Evolutionary conservation across 2,113 vertebrate species (phyloP), one percentile per base, ranked within the genome.

Genomic region (Varanus salvator): DNA sequence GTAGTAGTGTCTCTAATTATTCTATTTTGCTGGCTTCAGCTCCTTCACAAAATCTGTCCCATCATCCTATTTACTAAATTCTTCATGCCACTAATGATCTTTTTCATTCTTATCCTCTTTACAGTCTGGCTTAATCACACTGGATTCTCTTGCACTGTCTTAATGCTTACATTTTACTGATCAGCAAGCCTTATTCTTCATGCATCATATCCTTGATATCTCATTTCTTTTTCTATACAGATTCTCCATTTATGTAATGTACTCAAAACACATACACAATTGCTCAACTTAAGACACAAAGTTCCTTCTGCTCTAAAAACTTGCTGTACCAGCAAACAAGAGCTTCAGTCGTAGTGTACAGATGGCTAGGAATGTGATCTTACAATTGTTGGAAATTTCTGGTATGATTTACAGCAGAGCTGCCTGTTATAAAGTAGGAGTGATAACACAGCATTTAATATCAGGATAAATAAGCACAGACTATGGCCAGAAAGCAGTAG

Each of bases 41-140:
- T 74, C 85, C 21, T 86, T 90, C 54, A 89, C 34, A 95, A 92
- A 94, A 91, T 86, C 8, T 90, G 4, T 85, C 76, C 90, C 86
- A 81, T 80, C 6, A 74, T 84, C 90, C 11, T 92, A 44, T 82
- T 81, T 89, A 85, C 76, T 29, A 83, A 60, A n/a, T 25, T 84
- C 72, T 85, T 94, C 92, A 23, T 93, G 3, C 1, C 54, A 66
- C 52, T 87, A 64, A 87, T 91, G 5, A 8, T 82, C 72, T 84
- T 85, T 83, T 72, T 23, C 27, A 74, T 31, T 90, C 29, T 75
- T 3, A 54, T 80, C 0, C 76, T 93, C 57, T 77, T 94, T 90
- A 52, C 80, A 19, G 19, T 3, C 89, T 34, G 8, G 1, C 2
- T 90, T 89, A 93, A 91, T 86, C 25, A 8, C 6, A 38, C 80